Base-by-base conservation (phyloP, 1,140 invertebrate genomes). In the Ruditapes philippinarum region DNA sequence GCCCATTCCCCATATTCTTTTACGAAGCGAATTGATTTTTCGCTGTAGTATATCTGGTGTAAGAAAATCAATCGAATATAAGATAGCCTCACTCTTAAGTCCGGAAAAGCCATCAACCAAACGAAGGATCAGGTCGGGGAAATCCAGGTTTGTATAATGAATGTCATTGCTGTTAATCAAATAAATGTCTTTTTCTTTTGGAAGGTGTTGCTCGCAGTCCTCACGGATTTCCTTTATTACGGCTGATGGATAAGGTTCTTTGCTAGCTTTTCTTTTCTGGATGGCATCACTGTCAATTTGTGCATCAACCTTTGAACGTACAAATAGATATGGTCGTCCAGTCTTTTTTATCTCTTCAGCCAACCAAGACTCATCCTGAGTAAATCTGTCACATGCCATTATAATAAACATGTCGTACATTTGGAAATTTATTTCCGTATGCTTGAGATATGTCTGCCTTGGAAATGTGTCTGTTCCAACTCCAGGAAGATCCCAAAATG, bases 401-500 rank as follows among this genome's bases (percentile, higher is more conserved):
- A 54, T 14, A 11, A 54, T 54, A 11, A 22, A 54, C 12, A n/a
- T 22, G 22, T 54, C 51, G 40, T 49, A 54, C 3, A 22, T 14
- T 9, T 22, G 12, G 4, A 54, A 25, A 4, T 49, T 78, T 25
- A 78, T 36, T 19, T 49, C 19, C 51, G 12, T 36, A 40, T 49
- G 17, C 45, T 78, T 2, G 17, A 45, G 28, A 49, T 78, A 78
- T 5, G 17, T 45, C 4, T 49, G 25, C 45, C 14, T n/a, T 7
- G 45, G 74, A 45, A 78, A 78, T 19, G n/a, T 49, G 0, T 40
- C 38, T n/a, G 74, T 78, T 49, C 74, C 42, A 2, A 78, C 74
- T 0, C 74, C 74, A 49, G 74, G 74, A 40, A 78, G 45, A 78
- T 78, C 74, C 74, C 74, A 78, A 45, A 78, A 49, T 31, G 51